phyloP scores from a whole-genome alignment of 2,888 invertebrate genomes.

The Elegia similella region DNA sequence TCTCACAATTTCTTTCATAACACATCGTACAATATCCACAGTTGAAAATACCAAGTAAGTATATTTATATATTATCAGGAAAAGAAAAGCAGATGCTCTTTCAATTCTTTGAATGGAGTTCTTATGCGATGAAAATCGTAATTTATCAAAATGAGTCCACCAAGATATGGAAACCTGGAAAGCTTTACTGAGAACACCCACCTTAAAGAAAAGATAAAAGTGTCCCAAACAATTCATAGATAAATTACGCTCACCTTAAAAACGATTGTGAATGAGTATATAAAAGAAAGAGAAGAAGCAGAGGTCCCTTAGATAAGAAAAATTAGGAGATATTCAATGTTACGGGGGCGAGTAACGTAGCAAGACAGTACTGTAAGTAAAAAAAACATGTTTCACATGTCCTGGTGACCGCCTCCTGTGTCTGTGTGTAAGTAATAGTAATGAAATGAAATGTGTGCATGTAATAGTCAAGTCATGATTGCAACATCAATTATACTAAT shows the following conservation, averaged over 20 bases:
- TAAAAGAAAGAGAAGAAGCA: constrained; percentile 28
- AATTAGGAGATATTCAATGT: background rate
- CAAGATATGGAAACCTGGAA: constrained; percentile 7
- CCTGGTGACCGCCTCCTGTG: too few relatives aligned
- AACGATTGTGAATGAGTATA: constrained; percentile 46
- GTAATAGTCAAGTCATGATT: too few relatives aligned
- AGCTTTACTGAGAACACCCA: constrained; percentile 26
- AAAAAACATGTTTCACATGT: background rate
- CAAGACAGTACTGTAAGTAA: background rate
- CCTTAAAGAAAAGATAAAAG: constrained; percentile 56
- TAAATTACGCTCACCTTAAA: constrained; percentile 64
- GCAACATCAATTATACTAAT: too few relatives aligned
- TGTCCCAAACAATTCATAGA: constrained; percentile 62
- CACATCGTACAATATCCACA: background rate
- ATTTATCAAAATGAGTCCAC: constrained; percentile 8
- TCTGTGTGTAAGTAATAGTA: too few relatives aligned
- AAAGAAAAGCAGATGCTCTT: background rate
- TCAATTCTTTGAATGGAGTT: background rate
- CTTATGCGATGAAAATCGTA: constrained; percentile 1
- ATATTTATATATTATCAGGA: background rate
- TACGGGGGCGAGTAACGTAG: too few relatives aligned
- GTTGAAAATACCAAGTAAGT: background rate
- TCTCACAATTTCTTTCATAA: too few relatives aligned
- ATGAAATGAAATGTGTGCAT: too few relatives aligned
- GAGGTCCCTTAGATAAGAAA: background rate